Evolutionary conservation across 2,113 vertebrate genomes (phyloP).

Genomic region (Tyto alba): DNA sequence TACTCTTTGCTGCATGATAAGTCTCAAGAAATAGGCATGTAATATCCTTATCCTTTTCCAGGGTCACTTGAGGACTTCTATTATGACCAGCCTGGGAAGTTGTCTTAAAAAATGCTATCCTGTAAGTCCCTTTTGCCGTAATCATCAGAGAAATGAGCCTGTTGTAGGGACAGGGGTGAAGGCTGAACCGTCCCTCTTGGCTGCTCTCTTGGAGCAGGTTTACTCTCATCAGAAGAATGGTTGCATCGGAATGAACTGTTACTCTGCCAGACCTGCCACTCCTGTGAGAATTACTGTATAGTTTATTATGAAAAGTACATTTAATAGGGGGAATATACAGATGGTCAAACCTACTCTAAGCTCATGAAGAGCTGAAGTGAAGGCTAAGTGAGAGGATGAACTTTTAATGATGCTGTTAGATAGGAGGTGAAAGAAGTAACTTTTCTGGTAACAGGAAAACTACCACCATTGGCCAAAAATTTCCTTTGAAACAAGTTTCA

Average conservation of each 20-base stretch:
- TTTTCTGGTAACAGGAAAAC: background rate
- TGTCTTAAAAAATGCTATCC: background rate
- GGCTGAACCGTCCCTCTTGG: background rate
- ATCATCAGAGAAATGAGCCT: fast-evolving
- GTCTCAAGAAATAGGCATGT: background rate
- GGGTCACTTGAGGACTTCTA: background rate
- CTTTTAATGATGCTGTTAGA: background rate
- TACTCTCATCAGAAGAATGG: background rate
- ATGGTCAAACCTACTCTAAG: background rate
- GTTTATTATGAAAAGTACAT: background rate
- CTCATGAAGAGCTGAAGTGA: background rate
- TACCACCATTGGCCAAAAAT: background rate
- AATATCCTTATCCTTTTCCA: background rate
- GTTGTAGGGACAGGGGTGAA: fast-evolving
- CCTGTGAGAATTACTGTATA: background rate
- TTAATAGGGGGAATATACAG: background rate
- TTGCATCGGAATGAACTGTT: background rate
- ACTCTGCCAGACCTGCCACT: background rate
- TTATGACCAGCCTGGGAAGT: background rate
- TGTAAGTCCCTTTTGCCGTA: background rate
- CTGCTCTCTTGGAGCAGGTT: background rate
- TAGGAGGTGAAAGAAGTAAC: background rate
- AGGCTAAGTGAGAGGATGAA: background rate
- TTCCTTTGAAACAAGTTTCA: background rate
- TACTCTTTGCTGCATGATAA: background rate